These are phyloP conservation scores for Anorthoa munda DNA, from an alignment of 2,888 invertebrate genomes.

Conservation along the genomic window DNA sequence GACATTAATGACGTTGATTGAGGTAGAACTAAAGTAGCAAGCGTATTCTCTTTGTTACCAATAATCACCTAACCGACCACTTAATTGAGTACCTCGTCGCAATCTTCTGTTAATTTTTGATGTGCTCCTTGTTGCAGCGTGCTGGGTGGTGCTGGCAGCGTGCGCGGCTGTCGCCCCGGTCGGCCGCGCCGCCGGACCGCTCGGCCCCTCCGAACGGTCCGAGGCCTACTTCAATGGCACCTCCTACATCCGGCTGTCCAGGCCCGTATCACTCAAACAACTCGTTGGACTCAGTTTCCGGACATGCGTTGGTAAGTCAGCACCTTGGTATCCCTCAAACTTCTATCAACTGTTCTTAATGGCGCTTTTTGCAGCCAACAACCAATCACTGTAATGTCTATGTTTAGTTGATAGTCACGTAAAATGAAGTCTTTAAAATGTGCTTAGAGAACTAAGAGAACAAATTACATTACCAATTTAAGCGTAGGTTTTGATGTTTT, in stretches of 20 bases:
- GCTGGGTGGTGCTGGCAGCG: slow-evolving; percentile 67
- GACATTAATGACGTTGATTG: neutral
- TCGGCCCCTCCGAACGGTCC: slow-evolving; percentile 92
- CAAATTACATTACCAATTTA: slow-evolving; percentile 2
- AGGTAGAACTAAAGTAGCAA: neutral
- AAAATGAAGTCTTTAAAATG: neutral
- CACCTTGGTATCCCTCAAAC: neutral
- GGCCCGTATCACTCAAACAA: slow-evolving; percentile 94
- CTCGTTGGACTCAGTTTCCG: slow-evolving; percentile 96
- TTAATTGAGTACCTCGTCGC: neutral
- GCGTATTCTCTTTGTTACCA: neutral
- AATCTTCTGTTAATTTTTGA: neutral
- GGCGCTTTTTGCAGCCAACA: neutral
- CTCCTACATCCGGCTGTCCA: slow-evolving; percentile 93
- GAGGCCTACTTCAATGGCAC: slow-evolving; percentile 97
- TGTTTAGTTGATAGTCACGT: neutral
- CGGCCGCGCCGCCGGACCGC: slow-evolving; percentile 77
- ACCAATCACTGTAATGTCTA: neutral
- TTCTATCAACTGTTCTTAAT: neutral
- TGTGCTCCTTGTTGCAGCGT: slow-evolving; percentile 69
- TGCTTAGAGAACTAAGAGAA: neutral
- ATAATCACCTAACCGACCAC: neutral
- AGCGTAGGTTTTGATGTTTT: neutral
- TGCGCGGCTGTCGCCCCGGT: slow-evolving; percentile 67
- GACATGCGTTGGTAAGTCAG: slow-evolving; percentile 93